Conservation (phyloP, 2,797 vertebrate species). For the Petrocephalus sullivani region DNA sequence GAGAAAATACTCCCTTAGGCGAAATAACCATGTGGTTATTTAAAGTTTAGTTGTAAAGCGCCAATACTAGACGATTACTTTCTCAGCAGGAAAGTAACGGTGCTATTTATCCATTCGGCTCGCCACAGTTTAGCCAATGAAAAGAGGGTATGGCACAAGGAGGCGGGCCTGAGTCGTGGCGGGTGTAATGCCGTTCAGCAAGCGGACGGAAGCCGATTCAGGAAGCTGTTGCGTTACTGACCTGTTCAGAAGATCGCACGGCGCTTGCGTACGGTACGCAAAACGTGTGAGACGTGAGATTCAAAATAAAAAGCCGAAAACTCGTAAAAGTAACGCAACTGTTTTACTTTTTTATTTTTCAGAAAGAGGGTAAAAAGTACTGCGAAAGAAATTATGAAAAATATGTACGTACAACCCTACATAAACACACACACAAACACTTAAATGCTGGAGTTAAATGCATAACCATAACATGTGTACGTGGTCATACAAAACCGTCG, state of each 20-base stretch:
- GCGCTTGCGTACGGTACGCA: constrained; percentile 14
- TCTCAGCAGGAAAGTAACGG: neutral
- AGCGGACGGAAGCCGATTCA: constrained; percentile 66
- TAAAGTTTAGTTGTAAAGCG: neutral
- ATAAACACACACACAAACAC: neutral
- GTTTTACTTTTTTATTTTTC: constrained; percentile 48
- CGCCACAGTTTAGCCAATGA: neutral
- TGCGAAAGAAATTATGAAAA: neutral
- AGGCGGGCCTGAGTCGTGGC: constrained; percentile 13
- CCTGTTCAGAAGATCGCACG: constrained; percentile 19
- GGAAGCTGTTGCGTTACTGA: constrained; percentile 72
- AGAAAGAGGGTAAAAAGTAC: constrained; percentile 61
- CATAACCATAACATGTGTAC: neutral
- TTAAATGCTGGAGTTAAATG: neutral
- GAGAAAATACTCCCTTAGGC: neutral
- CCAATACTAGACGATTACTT: neutral
- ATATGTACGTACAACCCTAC: neutral
- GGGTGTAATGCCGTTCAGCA: neutral
- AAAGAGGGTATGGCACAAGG: neutral
- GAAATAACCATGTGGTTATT: neutral
- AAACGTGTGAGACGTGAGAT: neutral
- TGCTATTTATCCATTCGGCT: neutral
- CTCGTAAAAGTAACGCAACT: constrained; percentile 66
- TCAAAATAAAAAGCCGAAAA: constrained; percentile 40
- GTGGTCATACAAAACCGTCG: constrained; percentile 56